Base-by-base conservation (phyloP, 2,888 invertebrate genomes). In the Hirtodrosophila cameraria region DNA sequence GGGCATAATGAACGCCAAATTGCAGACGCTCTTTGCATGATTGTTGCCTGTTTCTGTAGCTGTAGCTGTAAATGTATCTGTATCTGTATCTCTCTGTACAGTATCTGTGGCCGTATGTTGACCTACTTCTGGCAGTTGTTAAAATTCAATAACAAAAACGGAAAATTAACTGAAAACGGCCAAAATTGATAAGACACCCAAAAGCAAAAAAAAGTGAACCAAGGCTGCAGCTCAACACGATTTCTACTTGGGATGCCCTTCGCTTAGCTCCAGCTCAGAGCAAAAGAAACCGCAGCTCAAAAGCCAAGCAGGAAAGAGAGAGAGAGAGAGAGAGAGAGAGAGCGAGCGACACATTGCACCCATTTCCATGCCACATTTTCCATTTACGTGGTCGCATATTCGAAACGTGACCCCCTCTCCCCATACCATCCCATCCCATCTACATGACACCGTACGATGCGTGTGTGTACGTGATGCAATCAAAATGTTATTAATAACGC, bases 401-500 rank as follows among this genome's bases (percentile, higher is more conserved):
- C 65, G 63, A 57, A 70, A 77, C 76, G 82, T 81, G 78, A 45
- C 39, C 28, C 23, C 39, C 16, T 13, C 2, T 0, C 2, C 1
- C 27, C 11, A 1, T n/a, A n/a, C n/a, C 15, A 5, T 7, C 8
- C 16, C 20, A 7, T 16, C 11, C 3, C 18, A 9, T 38, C n/a
- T 12, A n/a, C 27, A 67, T 66, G 66, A 67, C 66, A 67, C 66
- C 60, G 54, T 23, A 30, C 74, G 74, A 71, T 71, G 70, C 70
- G 74, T 74, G 68, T 74, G 71, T 57, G 81, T 82, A 82, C 87
- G 82, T 82, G 82, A 78, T 78, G 82, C 86, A 85, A 82, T 82
- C 85, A 82, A 82, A 82, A 77, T 78, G 76, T 86, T 83, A 78
- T 74, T 86, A 83, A 83, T 87, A 78, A 74, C 72, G 81, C 84